Evolutionary conservation across 2,113 vertebrate genomes (phyloP), one percentile per base, ranked within the genome.

Genomic region (Saccopteryx bilineata): DNA sequence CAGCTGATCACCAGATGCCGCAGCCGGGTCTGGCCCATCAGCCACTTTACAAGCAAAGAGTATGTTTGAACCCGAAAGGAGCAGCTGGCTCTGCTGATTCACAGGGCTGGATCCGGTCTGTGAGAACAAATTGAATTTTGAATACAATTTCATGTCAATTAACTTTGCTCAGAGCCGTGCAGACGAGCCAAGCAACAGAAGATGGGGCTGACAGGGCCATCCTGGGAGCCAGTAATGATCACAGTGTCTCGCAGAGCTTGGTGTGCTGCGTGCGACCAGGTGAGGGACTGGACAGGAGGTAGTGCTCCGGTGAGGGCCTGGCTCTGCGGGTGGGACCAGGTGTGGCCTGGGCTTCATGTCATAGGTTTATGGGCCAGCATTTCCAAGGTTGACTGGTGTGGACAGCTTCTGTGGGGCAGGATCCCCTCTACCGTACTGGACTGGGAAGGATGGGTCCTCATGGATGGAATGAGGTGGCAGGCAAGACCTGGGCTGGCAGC

Each of bases 61-160:
- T 7, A 5, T 71, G 90, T 79, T 89, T 91, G 95, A 97, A 91
- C 83, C 85, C 74, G 66, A 65, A 81, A 66, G 68, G 93, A 91
- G 58, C 76, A 93, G 74, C 96, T 28, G 93, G 94, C 81, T 74
- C 79, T n/a, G 78, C 74, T 96, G 97, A 98, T 96, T 97, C 97
- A 96, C 93, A 92, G 94, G 94, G 97, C 58, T 97, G 95, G 96
- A 97, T 96, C 72, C 60, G 96, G 94, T 93, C 97, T 94, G 95
- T 91, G 95, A 96, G 95, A 93, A 87, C 90, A 97, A 93, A 97
- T 90, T 94, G 97, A 97, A 97, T 97, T 98, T 96, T 97, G 96
- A 97, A 96, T 97, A 98, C 84, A 97, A 96, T 96, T 98, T 98
- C 95, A 83, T 66, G 90, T 96, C 96, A 96, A 97, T 98, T 97